Conservation (phyloP, 2,797 vertebrate species). For the Kryptopterus vitreolus region DNA sequence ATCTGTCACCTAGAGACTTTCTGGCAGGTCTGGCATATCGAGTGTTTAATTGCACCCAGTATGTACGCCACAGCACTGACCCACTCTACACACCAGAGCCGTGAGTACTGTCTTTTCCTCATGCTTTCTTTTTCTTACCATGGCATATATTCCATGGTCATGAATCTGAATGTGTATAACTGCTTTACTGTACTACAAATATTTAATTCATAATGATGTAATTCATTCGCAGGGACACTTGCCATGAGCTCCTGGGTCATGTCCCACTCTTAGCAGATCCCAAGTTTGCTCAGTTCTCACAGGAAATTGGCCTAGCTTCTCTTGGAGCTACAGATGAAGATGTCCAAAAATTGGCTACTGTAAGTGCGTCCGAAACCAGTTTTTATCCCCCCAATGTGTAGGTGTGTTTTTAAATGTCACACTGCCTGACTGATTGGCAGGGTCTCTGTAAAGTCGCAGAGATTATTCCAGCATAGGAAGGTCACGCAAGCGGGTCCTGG, state of each 20-base stretch:
- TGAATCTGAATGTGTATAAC: neutral
- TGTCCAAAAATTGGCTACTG: constrained; percentile 95
- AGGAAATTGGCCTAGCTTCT: constrained; percentile 95
- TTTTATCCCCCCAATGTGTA: constrained; percentile 3
- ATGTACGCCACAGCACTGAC: constrained; percentile 90
- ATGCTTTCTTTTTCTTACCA: no score
- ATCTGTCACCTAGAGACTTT: constrained; percentile 93
- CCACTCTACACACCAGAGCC: constrained; percentile 97
- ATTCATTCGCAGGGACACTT: constrained; percentile 83
- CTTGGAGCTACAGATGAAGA: constrained; percentile 92
- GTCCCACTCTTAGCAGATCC: constrained; percentile 93
- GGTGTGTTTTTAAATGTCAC: constrained; percentile 43
- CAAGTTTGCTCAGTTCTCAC: constrained; percentile 96
- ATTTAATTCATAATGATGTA: neutral
- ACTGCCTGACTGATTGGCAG: constrained; percentile 22
- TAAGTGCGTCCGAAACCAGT: constrained; percentile 69
- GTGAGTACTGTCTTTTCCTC: constrained; percentile 79
- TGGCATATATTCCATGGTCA: neutral
- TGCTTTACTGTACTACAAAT: neutral
- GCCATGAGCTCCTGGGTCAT: constrained; percentile 94
- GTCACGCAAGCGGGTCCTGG: constrained; percentile 36
- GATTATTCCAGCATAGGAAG: constrained; percentile 33
- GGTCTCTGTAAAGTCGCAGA: constrained; percentile 27
- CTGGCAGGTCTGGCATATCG: constrained; percentile 91
- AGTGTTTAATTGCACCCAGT: constrained; percentile 97